Base-by-base conservation (phyloP, 1,140 invertebrate genomes). In the Araneus ventricosus region DNA sequence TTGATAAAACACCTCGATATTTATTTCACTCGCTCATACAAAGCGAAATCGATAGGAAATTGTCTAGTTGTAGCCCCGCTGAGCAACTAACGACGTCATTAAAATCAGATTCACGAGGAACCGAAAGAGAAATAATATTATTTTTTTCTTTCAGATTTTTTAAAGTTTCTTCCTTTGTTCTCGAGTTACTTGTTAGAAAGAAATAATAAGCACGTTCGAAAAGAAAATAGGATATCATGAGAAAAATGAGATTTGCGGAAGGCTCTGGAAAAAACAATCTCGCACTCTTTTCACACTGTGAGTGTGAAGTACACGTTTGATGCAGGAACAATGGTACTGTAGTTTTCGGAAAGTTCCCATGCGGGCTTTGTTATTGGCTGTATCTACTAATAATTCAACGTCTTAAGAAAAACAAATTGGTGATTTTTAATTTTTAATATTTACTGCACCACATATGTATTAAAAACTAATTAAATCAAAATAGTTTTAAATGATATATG, bases 161-260 rank as follows among this genome's bases (percentile, higher is more conserved):
- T 88, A 67, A 37, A 45, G n/a, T 80, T 89, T 79, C 88, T 30
- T 17, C 88, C 37, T 89, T 75, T 89, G 67, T 89, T 89, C 88
- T 89, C 88, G 41, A 79, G 88, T 89, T 79, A 79, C 88, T 89
- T 89, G 88, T 89, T 89, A 89, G 67, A 89, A 89, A 75, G 70
- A 89, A 89, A 89, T 89, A 89, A 89, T 89, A 89, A 89, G 88
- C 88, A 89, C 88, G 70, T 79, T 89, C 88, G 45, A 20, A 20
- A 45, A 79, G 70, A 89, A 89, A 89, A 89, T 89, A 79, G 67
- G 88, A 89, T 79, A 89, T 79, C 34, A 57, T 57, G n/a, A 57
- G 70, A 89, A 89, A 89, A 89, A 89, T 88, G 86, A 41, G 86
- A 88, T 88, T 67, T 70, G 63, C 37, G 59, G 30, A 82, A n/a